Evolutionary conservation across 1,140 invertebrate genomes (phyloP).

Genomic region (Drosophila dunni): DNA sequence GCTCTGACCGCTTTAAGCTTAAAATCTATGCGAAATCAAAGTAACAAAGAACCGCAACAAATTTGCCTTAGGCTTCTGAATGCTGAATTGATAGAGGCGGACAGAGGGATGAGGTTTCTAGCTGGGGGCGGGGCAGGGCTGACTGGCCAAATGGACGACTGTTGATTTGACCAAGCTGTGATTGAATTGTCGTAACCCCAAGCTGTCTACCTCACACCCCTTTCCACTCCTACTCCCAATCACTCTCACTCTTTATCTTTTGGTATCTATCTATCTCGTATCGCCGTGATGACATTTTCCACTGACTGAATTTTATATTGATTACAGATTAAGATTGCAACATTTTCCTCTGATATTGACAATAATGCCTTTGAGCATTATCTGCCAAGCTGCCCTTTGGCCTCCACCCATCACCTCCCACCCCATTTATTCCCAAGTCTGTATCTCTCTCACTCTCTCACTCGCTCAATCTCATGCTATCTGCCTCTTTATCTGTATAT

Average conservation of each 20-base stretch:
- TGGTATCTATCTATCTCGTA: constrained; percentile 34
- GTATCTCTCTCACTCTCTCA: constrained; percentile 1
- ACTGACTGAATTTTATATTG: constrained; percentile 82
- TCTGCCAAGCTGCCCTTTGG: constrained; percentile 55
- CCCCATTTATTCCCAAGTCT: constrained; percentile 37
- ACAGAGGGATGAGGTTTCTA: constrained; percentile 24
- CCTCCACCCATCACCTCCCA: constrained; percentile 21
- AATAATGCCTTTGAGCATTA: constrained; percentile 76
- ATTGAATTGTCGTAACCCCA: constrained; percentile 76
- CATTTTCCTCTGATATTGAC: constrained; percentile 78
- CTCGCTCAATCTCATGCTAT: not conserved
- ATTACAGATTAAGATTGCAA: constrained; percentile 83
- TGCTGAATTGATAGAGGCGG: not conserved
- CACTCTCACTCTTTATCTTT: constrained; percentile 3
- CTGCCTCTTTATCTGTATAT: constrained; percentile 13
- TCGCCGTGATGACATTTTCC: constrained; percentile 74
- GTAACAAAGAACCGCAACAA: constrained; percentile 77
- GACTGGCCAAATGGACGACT: constrained; percentile 57
- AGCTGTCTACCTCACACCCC: constrained; percentile 36
- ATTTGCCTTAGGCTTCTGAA: constrained; percentile 61
- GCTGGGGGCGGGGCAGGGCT: constrained; percentile 52
- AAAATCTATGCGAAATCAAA: constrained; percentile 76
- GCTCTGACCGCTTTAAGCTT: constrained; percentile 60
- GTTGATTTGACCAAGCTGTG: constrained; percentile 73
- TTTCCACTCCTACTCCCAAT: not conserved